These are phyloP conservation scores for Patiria pectinifera DNA, from an alignment of 53 echinoderm and acorn worm genomes.

Conservation along the genomic window DNA sequence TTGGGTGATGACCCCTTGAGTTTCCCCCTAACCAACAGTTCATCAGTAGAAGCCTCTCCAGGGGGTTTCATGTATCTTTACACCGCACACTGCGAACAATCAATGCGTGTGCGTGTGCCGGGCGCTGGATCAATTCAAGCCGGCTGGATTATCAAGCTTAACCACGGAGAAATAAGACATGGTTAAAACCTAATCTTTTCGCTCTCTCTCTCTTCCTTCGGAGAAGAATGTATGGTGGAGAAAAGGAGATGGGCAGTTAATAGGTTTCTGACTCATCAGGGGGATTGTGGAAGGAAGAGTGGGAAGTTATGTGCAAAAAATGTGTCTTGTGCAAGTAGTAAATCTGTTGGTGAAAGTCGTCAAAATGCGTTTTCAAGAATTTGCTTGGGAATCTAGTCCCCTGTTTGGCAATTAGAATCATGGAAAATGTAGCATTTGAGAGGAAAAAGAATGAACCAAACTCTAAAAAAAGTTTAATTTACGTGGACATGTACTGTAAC, in stretches of 20 bases:
- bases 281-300: background rate
- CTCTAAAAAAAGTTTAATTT: background rate
- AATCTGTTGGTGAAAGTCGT: too few species aligned
- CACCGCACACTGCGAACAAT: background rate
- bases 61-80: background rate
- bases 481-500: too few species aligned
- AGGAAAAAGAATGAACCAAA: background rate
- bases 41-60: background rate
- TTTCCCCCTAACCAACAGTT: background rate
- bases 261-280: slow-evolving; percentile 42
- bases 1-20: background rate
- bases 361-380: background rate
- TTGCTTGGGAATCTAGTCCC: background rate
- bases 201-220: background rate
- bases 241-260: slow-evolving; percentile 46
- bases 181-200: too few species aligned
- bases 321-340: background rate
- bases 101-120: background rate
- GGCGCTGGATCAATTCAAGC: slow-evolving; percentile 17
- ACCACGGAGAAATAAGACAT: too few species aligned
- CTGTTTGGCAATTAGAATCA: background rate
- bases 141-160: background rate
- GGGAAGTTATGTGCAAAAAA: background rate
- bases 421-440: background rate
- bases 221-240: background rate